Conservation (phyloP, 2,113 vertebrate species). For the Serilophus lunatus region DNA sequence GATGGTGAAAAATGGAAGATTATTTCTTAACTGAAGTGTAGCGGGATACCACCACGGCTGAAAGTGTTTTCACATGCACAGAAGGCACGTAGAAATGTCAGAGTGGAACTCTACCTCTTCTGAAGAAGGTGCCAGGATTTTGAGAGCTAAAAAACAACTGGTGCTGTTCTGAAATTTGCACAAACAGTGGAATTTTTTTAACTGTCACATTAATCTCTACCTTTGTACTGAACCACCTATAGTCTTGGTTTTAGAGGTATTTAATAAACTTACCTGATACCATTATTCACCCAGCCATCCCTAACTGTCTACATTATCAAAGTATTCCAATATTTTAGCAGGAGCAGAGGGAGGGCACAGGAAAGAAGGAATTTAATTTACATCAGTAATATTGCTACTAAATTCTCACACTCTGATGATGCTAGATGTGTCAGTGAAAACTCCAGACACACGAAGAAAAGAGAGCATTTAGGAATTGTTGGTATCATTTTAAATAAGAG, state of each 20-base stretch:
- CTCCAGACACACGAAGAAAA: background rate
- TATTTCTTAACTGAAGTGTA: background rate
- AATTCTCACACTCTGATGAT: background rate
- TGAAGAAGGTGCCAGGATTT: background rate
- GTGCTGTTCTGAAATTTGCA: background rate
- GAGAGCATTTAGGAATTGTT: background rate
- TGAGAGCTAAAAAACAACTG: background rate
- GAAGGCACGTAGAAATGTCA: background rate
- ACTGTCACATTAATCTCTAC: background rate
- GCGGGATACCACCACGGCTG: background rate
- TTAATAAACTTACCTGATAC: background rate
- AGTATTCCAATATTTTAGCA: background rate
- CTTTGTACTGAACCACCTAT: background rate
- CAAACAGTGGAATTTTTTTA: background rate
- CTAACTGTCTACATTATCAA: background rate
- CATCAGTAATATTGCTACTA: background rate
- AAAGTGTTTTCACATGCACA: background rate
- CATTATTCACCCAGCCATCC: background rate
- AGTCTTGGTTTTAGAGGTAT: background rate
- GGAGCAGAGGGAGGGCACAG: background rate
- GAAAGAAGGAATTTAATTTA: background rate
- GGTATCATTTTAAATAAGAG: background rate
- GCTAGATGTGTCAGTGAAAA: background rate
- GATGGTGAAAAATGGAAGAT: background rate
- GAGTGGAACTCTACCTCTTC: background rate